Conservation (phyloP, 2,797 vertebrate species). For the Phrynocephalus forsythii region DNA sequence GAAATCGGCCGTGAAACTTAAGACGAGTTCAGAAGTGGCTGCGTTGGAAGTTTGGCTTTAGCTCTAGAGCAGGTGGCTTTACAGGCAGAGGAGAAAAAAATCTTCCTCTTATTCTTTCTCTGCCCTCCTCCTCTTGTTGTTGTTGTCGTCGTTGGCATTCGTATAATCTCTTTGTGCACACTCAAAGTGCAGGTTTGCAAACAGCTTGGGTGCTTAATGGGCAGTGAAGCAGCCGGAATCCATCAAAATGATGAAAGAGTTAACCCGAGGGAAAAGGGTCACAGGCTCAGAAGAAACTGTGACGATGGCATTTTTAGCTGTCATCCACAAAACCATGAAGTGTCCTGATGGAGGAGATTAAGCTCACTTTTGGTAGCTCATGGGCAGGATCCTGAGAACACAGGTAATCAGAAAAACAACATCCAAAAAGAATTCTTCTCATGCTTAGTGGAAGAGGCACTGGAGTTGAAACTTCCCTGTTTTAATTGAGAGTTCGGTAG, state of each 20-base stretch:
- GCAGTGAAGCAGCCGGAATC: conserved; percentile 17
- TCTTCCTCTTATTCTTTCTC: too few species aligned
- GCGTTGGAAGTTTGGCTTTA: background rate
- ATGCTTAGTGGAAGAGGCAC: conserved; percentile 21
- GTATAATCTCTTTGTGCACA: background rate
- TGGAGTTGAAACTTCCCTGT: background rate
- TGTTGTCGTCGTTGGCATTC: background rate
- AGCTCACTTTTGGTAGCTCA: conserved; percentile 8
- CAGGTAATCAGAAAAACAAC: background rate
- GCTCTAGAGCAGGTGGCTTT: background rate
- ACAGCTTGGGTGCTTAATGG: background rate
- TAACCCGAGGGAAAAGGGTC: conserved; percentile 11
- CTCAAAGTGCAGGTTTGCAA: background rate
- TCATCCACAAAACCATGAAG: background rate
- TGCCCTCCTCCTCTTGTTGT: background rate
- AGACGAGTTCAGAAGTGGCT: background rate
- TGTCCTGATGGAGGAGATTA: background rate
- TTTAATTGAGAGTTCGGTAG: conserved; percentile 33
- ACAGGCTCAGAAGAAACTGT: background rate
- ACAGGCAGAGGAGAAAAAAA: too few species aligned
- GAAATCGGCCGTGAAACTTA: background rate
- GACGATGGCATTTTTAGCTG: conserved; percentile 15
- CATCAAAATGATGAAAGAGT: conserved; percentile 12
- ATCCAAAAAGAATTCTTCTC: background rate
- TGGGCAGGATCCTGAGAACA: background rate